Evolutionary conservation across 2,797 vertebrate genomes (phyloP), one percentile per base, ranked within the genome.

Genomic region (Rhynchonycteris naso): DNA sequence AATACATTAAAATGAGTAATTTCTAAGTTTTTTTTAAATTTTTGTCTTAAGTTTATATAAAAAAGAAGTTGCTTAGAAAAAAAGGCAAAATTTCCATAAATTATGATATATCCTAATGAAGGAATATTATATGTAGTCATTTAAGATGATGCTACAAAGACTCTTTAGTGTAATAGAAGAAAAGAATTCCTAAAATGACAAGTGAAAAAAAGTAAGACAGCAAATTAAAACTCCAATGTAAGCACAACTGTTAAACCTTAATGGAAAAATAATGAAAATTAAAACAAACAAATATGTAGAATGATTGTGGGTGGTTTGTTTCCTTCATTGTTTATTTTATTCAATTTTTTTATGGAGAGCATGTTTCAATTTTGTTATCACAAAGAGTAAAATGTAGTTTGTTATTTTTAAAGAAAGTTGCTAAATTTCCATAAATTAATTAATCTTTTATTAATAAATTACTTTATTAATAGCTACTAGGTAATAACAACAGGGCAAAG

Each of bases 401-500:
- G 50, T 74, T 93, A 79, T 86, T 97, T 96, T 93, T 92, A 69
- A 92, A 93, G 24, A 95, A 94, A 92, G 82, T 86, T 81, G 24
- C 50, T 93, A 26, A 59, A 78, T 95, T 91, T 97, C 74, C 58
- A 95, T 93, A 95, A 94, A 78, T 75, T 96, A 47, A 94, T 78
- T 93, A 93, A 90, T 94, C 7, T 93, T 90, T 89, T 72, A 96
- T 96, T 88, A 93, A 92, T 52, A 16, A 93, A 89, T 94, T 65
- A 91, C 16, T 94, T 58, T 71, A 88, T 79, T 93, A 91, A 96
- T 69, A 84, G n/a, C 66, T 86, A 85, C 83, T 82, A 92, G 69
- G 12, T 83, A 38, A 43, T 80, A 82, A 56, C 63, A 82, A 74
- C 94, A 95, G 52, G 71, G 65, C 72, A 80, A 81, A 50, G 71